Conservation (phyloP, 2,113 vertebrate species). For the Cephalopholis sonnerati region DNA sequence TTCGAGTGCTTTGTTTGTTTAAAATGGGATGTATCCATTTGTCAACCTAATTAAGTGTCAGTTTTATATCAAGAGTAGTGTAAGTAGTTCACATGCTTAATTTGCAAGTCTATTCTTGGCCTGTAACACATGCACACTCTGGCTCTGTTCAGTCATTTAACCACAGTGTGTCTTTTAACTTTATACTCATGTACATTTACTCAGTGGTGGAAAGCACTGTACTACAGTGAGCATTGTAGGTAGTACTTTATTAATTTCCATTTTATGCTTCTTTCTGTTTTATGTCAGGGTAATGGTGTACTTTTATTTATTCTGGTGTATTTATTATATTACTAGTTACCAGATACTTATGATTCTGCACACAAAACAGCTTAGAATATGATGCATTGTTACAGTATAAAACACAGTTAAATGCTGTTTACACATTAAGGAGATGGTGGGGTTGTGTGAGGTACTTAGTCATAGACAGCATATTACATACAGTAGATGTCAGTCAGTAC, state of each 20-base stretch:
- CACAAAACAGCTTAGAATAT: too few species aligned
- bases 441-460: too few species aligned
- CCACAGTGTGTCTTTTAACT: background rate
- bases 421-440: background rate
- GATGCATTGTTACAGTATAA: too few species aligned
- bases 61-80: conserved; percentile 47
- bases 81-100: conserved; percentile 55
- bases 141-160: conserved; percentile 2
- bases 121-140: background rate
- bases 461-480: too few species aligned
- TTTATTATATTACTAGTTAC: background rate
- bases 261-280: background rate
- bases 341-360: too few species aligned
- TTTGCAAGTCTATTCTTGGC: conserved; percentile 55
- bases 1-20: conserved; percentile 55
- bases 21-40: conserved; percentile 49
- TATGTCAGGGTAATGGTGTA: background rate
- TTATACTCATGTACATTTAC: background rate
- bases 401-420: background rate
- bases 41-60: conserved; percentile 63
- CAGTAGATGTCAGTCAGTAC: too few species aligned
- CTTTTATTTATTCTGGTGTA: background rate
- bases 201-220: background rate
- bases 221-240: background rate
- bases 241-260: background rate